Evolutionary conservation across 2,113 vertebrate genomes (phyloP).

Genomic region (Ophthalmotilapia sp.): DNA sequence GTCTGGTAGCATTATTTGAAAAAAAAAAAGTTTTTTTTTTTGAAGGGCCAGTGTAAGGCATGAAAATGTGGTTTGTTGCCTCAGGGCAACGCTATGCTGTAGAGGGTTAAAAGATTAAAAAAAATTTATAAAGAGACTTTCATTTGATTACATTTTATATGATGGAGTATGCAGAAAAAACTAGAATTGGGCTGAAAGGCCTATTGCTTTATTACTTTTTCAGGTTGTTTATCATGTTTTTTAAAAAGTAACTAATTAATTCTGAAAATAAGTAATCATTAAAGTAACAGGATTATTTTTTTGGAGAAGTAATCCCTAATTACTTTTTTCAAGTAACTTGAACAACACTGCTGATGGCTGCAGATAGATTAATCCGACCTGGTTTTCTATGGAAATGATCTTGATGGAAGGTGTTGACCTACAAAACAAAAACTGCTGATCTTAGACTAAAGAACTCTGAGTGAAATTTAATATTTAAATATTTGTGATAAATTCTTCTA

Average conservation of each 20-base stretch:
- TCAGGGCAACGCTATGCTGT: no score
- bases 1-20: no score
- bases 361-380: accelerated
- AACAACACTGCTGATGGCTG: background rate
- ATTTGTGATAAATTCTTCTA: background rate
- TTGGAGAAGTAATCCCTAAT: background rate
- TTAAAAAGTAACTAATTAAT: background rate
- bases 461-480: background rate
- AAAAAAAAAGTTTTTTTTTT: no score
- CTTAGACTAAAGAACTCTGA: background rate
- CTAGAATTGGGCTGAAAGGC: no score
- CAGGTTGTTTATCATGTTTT: background rate
- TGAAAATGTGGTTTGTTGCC: no score
- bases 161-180: no score
- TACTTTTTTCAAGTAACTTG: background rate
- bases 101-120: no score
- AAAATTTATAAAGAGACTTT: no score
- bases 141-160: no score
- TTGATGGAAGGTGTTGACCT: background rate
- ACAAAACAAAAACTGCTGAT: background rate
- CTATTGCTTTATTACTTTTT: no score
- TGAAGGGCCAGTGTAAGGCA: no score
- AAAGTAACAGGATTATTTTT: background rate
- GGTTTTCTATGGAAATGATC: background rate
- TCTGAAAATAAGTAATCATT: background rate